Evolutionary conservation across 2,113 vertebrate species (phyloP).

Genomic region (Hyperopisus bebe): DNA sequence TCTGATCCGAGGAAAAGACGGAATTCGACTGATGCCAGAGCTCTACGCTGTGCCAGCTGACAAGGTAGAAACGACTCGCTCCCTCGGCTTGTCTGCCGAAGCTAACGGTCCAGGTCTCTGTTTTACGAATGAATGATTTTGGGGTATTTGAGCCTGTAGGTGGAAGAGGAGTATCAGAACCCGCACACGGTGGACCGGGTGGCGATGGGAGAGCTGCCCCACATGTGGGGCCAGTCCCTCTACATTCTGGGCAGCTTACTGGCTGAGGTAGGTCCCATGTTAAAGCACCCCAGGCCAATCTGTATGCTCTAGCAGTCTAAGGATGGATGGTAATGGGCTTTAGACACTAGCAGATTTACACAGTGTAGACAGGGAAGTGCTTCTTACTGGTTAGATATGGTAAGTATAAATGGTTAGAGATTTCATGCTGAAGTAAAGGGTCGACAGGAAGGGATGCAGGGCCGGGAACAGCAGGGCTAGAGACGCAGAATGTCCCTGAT

Average conservation of each 20-base stretch:
- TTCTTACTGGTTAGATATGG: background rate
- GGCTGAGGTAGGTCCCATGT: slow-evolving; percentile 70
- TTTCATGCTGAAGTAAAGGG: background rate
- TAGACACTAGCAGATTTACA: background rate
- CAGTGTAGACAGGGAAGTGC: background rate
- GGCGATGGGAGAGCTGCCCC: slow-evolving; percentile 80
- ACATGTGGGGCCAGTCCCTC: slow-evolving; percentile 96
- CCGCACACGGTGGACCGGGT: slow-evolving; percentile 86
- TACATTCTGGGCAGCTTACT: slow-evolving; percentile 83
- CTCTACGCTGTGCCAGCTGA: slow-evolving; percentile 80
- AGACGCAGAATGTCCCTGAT: background rate
- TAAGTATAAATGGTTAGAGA: background rate
- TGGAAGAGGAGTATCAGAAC: slow-evolving; percentile 85
- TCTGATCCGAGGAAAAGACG: slow-evolving; percentile 83
- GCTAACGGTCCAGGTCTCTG: background rate
- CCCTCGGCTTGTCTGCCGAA: too few relatives aligned
- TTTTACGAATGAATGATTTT: background rate
- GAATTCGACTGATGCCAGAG: slow-evolving; percentile 87
- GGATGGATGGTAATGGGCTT: background rate
- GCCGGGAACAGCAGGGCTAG: background rate
- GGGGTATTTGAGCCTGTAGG: slow-evolving; percentile 50
- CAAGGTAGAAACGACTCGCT: slow-evolving; percentile 64
- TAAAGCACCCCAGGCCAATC: background rate
- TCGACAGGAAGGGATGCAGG: background rate
- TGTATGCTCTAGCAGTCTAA: background rate